phyloP scores from a whole-genome alignment of 1,140 invertebrate genomes.

The Aphelinus certus region DNA sequence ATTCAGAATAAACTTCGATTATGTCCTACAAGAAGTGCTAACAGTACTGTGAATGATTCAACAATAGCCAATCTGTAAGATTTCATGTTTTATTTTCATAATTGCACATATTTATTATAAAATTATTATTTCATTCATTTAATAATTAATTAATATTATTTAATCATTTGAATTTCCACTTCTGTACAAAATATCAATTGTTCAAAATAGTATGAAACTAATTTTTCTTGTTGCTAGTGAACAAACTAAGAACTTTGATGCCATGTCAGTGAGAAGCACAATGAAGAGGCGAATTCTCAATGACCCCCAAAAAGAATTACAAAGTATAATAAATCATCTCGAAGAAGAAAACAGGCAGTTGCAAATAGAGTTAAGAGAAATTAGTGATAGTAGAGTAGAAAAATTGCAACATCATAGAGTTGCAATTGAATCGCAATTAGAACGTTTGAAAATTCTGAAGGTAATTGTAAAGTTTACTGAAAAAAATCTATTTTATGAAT shows the following conservation, averaged over 20 bases:
- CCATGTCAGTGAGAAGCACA: conserved; percentile 55
- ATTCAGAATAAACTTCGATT: conserved; percentile 63
- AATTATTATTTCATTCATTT: conserved; percentile 12
- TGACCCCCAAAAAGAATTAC: conserved; percentile 66
- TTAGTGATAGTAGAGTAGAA: conserved; percentile 57
- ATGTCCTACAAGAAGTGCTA: conserved; percentile 54
- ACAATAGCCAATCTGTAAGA: conserved; percentile 42
- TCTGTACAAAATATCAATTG: too few species aligned
- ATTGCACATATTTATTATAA: conserved; percentile 10
- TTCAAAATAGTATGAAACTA: not conserved
- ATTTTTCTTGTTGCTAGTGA: conserved; percentile 45
- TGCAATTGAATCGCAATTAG: conserved; percentile 64
- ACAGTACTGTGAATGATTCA: conserved; percentile 49
- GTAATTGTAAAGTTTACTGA: conserved; percentile 45
- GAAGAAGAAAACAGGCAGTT: conserved; percentile 67
- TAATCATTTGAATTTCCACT: too few species aligned
- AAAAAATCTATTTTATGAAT: conserved; percentile 23
- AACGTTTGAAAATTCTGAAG: conserved; percentile 65
- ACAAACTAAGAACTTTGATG: conserved; percentile 48
- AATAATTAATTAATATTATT: too few species aligned
- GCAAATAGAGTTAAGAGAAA: conserved; percentile 57
- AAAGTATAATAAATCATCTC: conserved; percentile 67
- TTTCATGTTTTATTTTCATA: not conserved
- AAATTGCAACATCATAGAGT: conserved; percentile 60
- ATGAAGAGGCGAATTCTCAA: conserved; percentile 55